These are phyloP conservation scores for Amphipoea lucens DNA, from an alignment of 2,888 invertebrate genomes.

Conservation along the genomic window DNA sequence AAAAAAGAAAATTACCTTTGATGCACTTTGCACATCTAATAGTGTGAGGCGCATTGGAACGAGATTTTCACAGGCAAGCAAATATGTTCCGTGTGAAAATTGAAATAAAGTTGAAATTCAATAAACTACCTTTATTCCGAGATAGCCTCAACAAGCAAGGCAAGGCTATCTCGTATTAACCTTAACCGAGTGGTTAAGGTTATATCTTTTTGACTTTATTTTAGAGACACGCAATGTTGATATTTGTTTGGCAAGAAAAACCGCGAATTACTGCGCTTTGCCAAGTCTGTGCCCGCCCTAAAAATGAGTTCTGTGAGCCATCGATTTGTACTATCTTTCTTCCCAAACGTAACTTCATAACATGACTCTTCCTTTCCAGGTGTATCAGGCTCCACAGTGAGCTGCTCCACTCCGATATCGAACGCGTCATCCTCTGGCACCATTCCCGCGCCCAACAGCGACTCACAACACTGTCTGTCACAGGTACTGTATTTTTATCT, in stretches of 20 bases:
- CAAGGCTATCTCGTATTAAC: too few species aligned
- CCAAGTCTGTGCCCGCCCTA: background rate
- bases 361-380: conserved; percentile 59
- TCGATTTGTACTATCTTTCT: background rate
- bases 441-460: conserved; percentile 92
- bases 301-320: background rate
- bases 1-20: background rate
- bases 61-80: background rate
- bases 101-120: background rate
- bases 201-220: background rate
- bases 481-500: conserved; percentile 90
- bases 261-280: background rate
- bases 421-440: conserved; percentile 89
- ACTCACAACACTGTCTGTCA: conserved; percentile 90
- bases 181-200: too few species aligned
- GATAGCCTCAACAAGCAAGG: too few species aligned
- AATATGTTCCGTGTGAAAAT: background rate
- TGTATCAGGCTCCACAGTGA: conserved; percentile 81
- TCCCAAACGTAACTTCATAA: background rate
- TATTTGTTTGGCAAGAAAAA: background rate
- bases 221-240: background rate
- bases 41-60: background rate
- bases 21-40: background rate
- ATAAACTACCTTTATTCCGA: background rate
- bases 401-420: conserved; percentile 86